Base-by-base conservation (phyloP, 2,797 vertebrate species). In the Melanotaenia trifasciata region DNA sequence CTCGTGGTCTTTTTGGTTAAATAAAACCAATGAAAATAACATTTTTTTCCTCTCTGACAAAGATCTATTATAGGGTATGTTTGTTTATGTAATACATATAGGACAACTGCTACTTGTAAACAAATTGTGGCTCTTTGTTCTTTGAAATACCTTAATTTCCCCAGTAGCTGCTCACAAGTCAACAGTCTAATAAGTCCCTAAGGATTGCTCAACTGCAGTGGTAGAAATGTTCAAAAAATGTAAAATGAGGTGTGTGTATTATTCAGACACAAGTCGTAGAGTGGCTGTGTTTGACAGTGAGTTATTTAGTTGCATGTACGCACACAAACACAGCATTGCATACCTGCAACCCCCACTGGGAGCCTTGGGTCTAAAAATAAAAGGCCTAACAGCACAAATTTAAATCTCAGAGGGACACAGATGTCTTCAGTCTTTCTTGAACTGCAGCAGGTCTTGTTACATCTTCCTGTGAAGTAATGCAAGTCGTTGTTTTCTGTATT, bases 351-450 rank as follows among this genome's bases (percentile, higher is more conserved):
- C 87, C 92, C 93, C 93, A 86, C 83, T 87, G 93, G 94, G 94
- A 94, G 87, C 73, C 58, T 61, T 76, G 76, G 88, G 85, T 93
- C 94, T 94, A 95, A 93, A 95, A 95, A 95, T 95, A 95, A 95
- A 94, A 94, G 88, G 89, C 92, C 92, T 90, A 94, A 94, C 93
- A 94, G 93, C 89, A 92, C 92, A 91, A 84, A 92, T 93, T 93
- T 85, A 91, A 92, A 89, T 94, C 93, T 94, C 92, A 20, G 79
- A 90, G 92, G 93, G 89, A 91, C 88, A 32, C 94, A 95, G 93
- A 95, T 94, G 94, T 94, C 91, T 94, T 85, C 67, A 93, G 82
- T 92, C 89, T 91, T 85, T 85, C 83, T 93, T 92, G 91, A 94
- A 93, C 90, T 73, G 67, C 78, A 81, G 80, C 68, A 43, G 86